Evolutionary conservation across 2,888 invertebrate species (phyloP).

Genomic region (Conops quadrifasciatus): DNA sequence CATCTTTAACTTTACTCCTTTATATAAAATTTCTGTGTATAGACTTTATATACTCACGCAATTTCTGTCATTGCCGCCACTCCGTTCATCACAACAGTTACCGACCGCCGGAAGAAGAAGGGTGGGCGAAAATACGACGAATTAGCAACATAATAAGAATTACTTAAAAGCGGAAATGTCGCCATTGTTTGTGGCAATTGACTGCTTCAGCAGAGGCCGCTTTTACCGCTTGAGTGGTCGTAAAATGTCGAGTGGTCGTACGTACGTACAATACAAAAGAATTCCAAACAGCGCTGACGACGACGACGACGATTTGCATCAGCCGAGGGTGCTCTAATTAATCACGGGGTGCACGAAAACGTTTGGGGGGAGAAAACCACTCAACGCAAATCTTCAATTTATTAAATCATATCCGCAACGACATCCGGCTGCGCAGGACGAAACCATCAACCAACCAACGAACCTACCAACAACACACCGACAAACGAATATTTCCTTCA

Average conservation of each 20-base stretch:
- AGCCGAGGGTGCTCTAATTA: conserved; percentile 31
- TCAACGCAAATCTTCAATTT: conserved; percentile 39
- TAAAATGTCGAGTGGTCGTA: neutral
- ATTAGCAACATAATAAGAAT: conserved; percentile 26
- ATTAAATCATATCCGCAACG: conserved; percentile 37
- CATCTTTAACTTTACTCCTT: too few species aligned
- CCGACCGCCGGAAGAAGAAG: neutral
- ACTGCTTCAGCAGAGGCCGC: conserved; percentile 19
- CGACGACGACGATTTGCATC: too few species aligned
- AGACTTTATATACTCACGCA: too few species aligned
- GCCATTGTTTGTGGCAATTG: conserved; percentile 35
- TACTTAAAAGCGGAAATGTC: conserved; percentile 35
- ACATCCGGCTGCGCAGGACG: conserved; percentile 23
- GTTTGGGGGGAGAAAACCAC: conserved; percentile 8
- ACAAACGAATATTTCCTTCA: conserved; percentile 22
- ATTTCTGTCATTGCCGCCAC: neutral
- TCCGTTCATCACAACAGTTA: neutral
- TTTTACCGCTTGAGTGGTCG: conserved; percentile 21
- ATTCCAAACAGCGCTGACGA: too few species aligned
- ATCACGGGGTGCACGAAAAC: neutral
- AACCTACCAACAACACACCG: too few species aligned
- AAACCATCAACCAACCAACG: neutral
- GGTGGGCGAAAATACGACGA: conserved; percentile 4
- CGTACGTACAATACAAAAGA: neutral
- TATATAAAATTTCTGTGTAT: too few species aligned